Evolutionary conservation across 2,888 invertebrate genomes (phyloP), one percentile per base, ranked within the genome.

Genomic region (Drosophila longiperda): DNA sequence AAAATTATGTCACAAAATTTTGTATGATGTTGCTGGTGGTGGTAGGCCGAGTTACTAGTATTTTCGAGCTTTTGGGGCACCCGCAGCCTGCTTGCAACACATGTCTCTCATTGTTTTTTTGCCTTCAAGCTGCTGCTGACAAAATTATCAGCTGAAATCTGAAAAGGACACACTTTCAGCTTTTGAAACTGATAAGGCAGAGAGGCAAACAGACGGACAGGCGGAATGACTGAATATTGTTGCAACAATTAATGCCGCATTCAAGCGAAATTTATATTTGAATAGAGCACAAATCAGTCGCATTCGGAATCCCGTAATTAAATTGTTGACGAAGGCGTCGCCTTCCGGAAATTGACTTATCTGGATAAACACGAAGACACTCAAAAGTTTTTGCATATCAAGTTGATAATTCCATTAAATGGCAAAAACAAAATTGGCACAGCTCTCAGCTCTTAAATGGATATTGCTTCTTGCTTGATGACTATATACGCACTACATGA

Each of bases 371-470:
- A 67, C 49, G 60, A 59, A 54, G 67, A 68, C 45, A 68, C 55
- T 60, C 38, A 36, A 49, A 87, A 82, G 77, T 80, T 75, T 62
- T 77, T 82, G 82, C 79, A 66, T 82, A 82, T 85, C 86, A 81
- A 87, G 74, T 85, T 88, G 83, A 86, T 85, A 85, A 85, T 75
- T 88, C 69, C 64, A 82, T 85, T 85, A 82, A 74, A 74, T 77
- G 86, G 60, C 79, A n/a, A 36, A 85, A 84, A 87, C 83, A 78
- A 87, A 85, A 87, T 84, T 71, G 26, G 53, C 60, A 33, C 45
- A 67, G 52, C 57, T 68, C 52, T 36, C 32, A 1, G 40, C 64
- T 63, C 52, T 49, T 61, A 75, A 75, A 78, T 75, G 63, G 71
- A 70, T 73, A 66, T 73, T 57, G 42, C 40, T 36, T 29, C 55